Conservation (phyloP, 2,113 vertebrate genomes). For the Eurystomus gularis region DNA sequence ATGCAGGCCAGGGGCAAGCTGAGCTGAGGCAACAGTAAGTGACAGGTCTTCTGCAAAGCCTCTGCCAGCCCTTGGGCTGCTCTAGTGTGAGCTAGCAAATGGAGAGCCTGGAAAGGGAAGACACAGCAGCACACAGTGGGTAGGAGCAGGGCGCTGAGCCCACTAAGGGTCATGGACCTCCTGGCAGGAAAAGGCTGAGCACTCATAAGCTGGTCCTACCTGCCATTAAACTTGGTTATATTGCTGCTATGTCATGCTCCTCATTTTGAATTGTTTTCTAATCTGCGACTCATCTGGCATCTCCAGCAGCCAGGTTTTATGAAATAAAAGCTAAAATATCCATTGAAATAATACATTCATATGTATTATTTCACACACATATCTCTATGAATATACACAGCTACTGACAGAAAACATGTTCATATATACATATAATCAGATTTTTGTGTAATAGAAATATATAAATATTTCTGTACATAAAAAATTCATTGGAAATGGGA, state of each 20-base stretch:
- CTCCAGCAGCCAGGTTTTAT: background rate
- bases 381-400: background rate
- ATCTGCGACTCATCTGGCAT: background rate
- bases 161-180: accelerated
- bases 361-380: background rate
- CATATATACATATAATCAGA: background rate
- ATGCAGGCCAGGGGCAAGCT: background rate
- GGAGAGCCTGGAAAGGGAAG: background rate
- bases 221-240: background rate
- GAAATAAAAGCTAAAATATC: background rate
- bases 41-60: background rate
- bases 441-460: background rate
- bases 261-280: background rate
- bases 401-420: background rate
- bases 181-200: background rate
- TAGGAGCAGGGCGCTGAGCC: background rate
- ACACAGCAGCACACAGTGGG: background rate
- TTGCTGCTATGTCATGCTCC: background rate
- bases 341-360: background rate
- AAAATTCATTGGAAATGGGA: background rate
- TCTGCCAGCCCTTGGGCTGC: background rate
- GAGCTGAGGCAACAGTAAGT: no score
- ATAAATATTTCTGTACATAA: background rate
- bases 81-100: background rate
- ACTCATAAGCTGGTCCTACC: accelerated